phyloP scores from a whole-genome alignment of 1,140 invertebrate species.

The Bombus pyrosoma region DNA sequence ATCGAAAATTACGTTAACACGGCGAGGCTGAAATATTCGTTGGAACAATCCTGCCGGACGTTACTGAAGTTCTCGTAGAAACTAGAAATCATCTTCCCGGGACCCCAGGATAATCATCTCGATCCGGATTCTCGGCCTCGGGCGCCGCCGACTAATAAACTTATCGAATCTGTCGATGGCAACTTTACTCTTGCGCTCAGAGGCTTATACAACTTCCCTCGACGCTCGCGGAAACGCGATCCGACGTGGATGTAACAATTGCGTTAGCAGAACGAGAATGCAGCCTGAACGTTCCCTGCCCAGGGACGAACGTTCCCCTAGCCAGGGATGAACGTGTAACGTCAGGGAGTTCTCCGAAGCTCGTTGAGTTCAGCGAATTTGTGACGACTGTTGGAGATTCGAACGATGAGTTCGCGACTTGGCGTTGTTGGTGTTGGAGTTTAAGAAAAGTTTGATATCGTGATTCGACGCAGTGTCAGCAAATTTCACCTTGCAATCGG shows the following conservation, averaged over 20 bases:
- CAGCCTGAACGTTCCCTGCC: not conserved
- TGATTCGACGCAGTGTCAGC: too few species aligned
- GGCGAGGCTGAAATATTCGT: too few species aligned
- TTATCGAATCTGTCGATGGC: constrained; percentile 17
- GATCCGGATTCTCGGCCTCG: not conserved
- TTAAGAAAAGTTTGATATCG: not conserved
- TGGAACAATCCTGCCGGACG: not conserved
- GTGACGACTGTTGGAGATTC: not conserved
- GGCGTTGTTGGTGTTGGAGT: not conserved
- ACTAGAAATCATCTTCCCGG: not conserved
- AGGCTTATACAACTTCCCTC: not conserved
- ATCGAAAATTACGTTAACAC: not conserved
- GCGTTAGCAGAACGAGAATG: not conserved
- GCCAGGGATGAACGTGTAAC: not conserved
- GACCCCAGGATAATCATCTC: not conserved
- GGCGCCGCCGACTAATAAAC: constrained; percentile 19
- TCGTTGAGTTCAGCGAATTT: not conserved
- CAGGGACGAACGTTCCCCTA: not conserved
- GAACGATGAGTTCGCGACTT: not conserved
- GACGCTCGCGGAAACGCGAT: constrained; percentile 8
- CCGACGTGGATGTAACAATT: constrained; percentile 16
- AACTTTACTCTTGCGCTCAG: not conserved
- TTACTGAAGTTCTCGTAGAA: not conserved
- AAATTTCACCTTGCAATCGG: too few species aligned
- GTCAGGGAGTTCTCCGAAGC: not conserved